Conservation (phyloP, 2,113 vertebrate genomes). For the Melospiza melodia region DNA sequence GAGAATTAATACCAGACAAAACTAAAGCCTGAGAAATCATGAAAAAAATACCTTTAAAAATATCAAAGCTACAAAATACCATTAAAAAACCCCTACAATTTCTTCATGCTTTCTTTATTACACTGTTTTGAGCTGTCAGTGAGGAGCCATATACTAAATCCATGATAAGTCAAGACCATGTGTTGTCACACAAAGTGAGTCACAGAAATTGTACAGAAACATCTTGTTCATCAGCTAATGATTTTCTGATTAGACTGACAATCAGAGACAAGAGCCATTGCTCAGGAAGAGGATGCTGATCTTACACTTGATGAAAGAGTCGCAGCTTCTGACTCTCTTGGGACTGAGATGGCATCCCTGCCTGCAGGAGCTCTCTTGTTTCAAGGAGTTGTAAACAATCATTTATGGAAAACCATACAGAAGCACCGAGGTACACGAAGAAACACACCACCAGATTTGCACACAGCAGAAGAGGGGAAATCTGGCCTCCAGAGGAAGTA, state of each 20-base stretch:
- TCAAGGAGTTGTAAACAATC: not conserved
- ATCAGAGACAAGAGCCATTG: not conserved
- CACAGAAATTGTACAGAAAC: not conserved
- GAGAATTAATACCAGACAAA: not conserved
- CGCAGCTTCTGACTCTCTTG: not conserved
- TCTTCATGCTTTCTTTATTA: not conserved
- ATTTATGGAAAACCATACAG: not conserved
- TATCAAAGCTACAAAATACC: not conserved
- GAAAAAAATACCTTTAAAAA: not conserved
- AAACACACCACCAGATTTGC: not conserved
- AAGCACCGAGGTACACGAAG: fast-evolving
- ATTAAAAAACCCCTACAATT: fast-evolving
- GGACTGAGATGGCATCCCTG: not conserved
- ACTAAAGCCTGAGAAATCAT: not conserved
- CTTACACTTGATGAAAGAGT: not conserved
- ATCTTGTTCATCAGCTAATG: not conserved
- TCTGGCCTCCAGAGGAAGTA: not conserved
- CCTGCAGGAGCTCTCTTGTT: not conserved
- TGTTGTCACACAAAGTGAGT: not conserved
- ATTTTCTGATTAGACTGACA: not conserved
- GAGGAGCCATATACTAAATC: not conserved
- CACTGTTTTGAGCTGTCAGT: not conserved
- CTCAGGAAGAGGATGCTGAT: not conserved
- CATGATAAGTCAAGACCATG: not conserved
- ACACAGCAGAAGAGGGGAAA: not conserved